These are phyloP conservation scores for Phalacrocorax carbo DNA, from an alignment of 2,113 vertebrate genomes.

Conservation along the genomic window DNA sequence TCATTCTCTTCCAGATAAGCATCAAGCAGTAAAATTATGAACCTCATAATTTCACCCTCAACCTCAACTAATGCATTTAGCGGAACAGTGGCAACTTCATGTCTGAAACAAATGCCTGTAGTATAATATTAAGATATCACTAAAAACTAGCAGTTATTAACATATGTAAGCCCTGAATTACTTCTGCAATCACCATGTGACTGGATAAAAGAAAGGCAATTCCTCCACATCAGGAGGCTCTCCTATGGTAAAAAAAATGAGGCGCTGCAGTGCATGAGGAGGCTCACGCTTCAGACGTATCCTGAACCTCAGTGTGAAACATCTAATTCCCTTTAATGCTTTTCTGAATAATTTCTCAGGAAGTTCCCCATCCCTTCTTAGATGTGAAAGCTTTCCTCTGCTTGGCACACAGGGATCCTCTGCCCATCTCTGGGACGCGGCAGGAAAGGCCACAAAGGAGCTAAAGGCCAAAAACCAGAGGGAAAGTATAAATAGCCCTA, in stretches of 20 bases:
- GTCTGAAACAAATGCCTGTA: background rate
- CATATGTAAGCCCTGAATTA: background rate
- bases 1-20: background rate
- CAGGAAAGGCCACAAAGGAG: background rate
- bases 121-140: background rate
- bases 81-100: background rate
- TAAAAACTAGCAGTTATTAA: background rate
- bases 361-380: background rate
- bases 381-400: background rate
- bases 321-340: background rate
- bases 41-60: background rate
- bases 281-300: background rate
- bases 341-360: background rate
- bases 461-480: background rate
- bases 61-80: background rate
- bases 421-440: background rate
- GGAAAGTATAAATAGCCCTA: background rate
- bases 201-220: background rate
- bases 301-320: background rate
- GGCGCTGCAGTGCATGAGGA: background rate
- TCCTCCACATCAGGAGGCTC: background rate
- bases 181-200: background rate
- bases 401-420: fast-evolving
- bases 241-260: background rate
- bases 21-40: background rate